Evolutionary conservation across 2,888 invertebrate genomes (phyloP), one percentile per base, ranked within the genome.

Genomic region (Auanema freiburgensis): DNA sequence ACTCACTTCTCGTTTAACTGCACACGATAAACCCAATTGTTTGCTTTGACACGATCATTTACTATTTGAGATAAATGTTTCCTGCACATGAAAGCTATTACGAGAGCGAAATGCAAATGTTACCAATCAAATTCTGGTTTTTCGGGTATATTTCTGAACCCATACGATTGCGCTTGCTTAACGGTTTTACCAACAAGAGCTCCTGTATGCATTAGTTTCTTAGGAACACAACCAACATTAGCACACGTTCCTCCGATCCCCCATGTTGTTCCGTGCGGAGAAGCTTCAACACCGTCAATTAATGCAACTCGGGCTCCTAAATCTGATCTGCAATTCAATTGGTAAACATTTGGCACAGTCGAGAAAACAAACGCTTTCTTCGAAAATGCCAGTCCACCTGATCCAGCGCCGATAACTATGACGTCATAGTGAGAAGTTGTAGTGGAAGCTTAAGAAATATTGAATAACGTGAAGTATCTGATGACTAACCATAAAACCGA

Each of bases 221-320:
- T 97, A 8, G 96, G 96, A 85, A 97, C 96, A 84, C 95, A 96
- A 42, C 96, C 96, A 8, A 96, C 96, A 86, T 88, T 88, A 33
- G 87, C 87, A 85, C 96, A 96, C 0, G 96, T 96, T 25, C 95
- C 96, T 46, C 96, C 95, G 4, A 96, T 88, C 50, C 95, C 86
- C 95, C 94, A 95, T 84, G 91, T 91, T 10, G 92, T 90, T 61
- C 95, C 94, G 73, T 74, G 69, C 0, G 88, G 88, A n/a, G 87
- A 85, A 10, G 89, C 88, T 60, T 85, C 85, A 1, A 89, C 88
- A 81, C 86, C 89, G 77, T 89, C 89, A 70, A 88, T 85, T 11
- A 88, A 85, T 5, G 88, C 88, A 1, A 88, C 88, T 74, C 86
- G 88, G 63, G 84, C 85, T 1, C 88, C 88, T 1, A 87, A 21